Base-by-base conservation (phyloP, 2,888 invertebrate genomes). In the Drosophila subsilvestris region DNA sequence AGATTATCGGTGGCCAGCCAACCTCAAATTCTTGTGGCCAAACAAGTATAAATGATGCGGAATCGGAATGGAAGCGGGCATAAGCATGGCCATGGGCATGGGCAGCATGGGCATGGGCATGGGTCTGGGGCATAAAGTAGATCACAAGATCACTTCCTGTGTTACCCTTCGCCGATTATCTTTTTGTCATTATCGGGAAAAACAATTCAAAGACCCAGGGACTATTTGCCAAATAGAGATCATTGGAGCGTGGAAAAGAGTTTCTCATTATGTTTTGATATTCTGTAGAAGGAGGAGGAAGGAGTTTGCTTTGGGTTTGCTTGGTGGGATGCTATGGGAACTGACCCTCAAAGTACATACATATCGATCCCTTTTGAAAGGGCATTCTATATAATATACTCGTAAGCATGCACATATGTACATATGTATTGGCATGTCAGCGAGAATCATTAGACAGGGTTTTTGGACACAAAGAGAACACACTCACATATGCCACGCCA, bases 1-100 rank as follows among this genome's bases (percentile, higher is more conserved):
- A 62, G 78, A 84, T 83, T 80, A 88, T 78, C 80, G 37, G 37
- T 68, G 50, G 63, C 58, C 42, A 53, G 42, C 9, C 18, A 67
- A 67, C 74, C 84, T 78, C 57, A 63, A 80, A 74, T 72, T n/a
- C n/a, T 75, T 80, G 86, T 75, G 84, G 86, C 70, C 86, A 86
- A 86, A 72, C 79, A 83, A 86, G 88, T 86, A 80, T 69, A 86
- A 88, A 47, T 68, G 70, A 61, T 55, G 60, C 60, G 45, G 51
- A 51, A 51, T 51, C 51, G 32, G 50, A 10, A 29, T 32, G 25
- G 32, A 32, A 29, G 10, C 4, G n/a, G n/a, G n/a, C n/a, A n/a
- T n/a, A n/a, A n/a, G n/a, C n/a, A n/a, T n/a, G n/a, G n/a, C n/a
- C n/a, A n/a, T n/a, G n/a, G n/a, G n/a, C n/a, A n/a, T n/a, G n/a